phyloP scores from a whole-genome alignment of 2,113 vertebrate species.

The Erpornis zantholeuca region DNA sequence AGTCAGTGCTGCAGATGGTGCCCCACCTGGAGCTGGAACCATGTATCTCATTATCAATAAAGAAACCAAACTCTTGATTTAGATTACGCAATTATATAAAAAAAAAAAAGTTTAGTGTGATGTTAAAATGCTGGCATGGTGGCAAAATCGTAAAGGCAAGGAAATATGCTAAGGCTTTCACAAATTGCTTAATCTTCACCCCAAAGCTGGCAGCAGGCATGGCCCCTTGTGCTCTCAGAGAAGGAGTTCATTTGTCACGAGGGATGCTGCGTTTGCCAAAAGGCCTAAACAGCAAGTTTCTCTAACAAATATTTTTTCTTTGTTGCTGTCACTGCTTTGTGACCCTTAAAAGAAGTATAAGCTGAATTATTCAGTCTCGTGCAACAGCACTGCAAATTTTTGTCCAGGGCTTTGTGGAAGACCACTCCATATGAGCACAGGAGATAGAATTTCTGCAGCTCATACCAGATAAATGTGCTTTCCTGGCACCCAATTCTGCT shows the following conservation, averaged over 20 bases:
- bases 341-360: background rate
- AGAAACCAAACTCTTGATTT: background rate
- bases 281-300: background rate
- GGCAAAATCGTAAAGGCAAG: background rate
- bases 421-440: background rate
- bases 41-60: background rate
- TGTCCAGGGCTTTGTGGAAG: background rate
- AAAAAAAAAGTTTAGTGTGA: background rate
- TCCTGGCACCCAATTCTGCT: background rate
- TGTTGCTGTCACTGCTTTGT: background rate
- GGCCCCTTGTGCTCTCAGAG: rapidly evolving
- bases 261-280: background rate
- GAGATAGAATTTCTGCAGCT: background rate
- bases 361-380: background rate
- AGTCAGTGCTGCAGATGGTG: background rate
- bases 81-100: background rate
- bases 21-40: background rate
- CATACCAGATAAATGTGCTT: background rate
- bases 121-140: background rate
- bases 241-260: background rate
- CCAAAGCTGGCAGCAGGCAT: background rate
- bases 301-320: background rate
- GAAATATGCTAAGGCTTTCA: background rate
- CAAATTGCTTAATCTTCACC: background rate
- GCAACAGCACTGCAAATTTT: background rate